Percentiles rank a stretch among this genome's conserved stretches.
phyloP scores from a whole-genome alignment of 2,113 vertebrate genomes.

The Podarcis raffonei region DNA sequence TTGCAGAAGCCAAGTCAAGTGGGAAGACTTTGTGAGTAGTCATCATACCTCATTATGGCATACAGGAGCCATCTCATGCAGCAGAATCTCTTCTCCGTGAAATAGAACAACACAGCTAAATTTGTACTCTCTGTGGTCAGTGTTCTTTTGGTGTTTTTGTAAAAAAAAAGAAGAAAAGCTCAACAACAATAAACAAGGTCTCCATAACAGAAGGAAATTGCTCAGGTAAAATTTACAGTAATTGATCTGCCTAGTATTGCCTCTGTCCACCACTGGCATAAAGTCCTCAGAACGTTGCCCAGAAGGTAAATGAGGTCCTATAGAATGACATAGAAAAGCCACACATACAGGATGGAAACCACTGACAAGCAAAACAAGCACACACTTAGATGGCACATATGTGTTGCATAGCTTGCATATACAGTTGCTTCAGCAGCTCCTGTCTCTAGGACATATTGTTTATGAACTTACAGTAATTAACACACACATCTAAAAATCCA shows the following conservation, averaged over 20 bases:
- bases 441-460: background rate
- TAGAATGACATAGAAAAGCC: background rate
- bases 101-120: too few species aligned
- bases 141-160: background rate
- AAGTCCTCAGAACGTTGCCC: background rate
- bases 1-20: background rate
- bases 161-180: background rate
- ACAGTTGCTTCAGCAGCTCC: too few species aligned
- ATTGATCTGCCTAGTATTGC: too few species aligned
- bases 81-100: too few species aligned
- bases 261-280: too few species aligned
- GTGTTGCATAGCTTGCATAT: background rate
- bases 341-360: background rate
- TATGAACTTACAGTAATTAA: background rate
- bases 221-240: too few species aligned
- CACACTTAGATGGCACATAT: background rate
- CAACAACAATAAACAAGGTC: background rate
- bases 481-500: too few species aligned
- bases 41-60: too few species aligned
- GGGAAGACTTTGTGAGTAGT: too few species aligned
- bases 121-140: too few species aligned
- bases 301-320: background rate
- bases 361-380: background rate
- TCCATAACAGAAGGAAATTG: background rate
- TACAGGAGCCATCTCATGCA: too few species aligned